Percentiles rank a stretch among this genome's conserved stretches.
These are phyloP conservation scores for Strigamia maritima DNA, from an alignment of 2,888 invertebrate species.

Conservation along the genomic window DNA sequence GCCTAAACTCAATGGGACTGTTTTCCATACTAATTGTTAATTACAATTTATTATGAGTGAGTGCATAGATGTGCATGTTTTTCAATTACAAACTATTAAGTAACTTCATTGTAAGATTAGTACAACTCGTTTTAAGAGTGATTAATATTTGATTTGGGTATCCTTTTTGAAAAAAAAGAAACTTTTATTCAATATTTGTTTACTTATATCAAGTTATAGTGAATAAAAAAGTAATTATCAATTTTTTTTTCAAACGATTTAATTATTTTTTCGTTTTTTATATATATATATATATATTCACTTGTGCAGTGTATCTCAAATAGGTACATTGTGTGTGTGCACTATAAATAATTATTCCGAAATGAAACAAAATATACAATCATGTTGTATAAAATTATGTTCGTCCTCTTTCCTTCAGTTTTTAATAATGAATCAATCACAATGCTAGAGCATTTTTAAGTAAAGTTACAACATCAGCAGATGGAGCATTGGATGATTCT, in stretches of 20 bases:
- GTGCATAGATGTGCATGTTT: not conserved
- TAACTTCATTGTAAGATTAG: constrained; percentile 4
- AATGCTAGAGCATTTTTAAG: constrained; percentile 75
- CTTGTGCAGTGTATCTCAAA: not conserved
- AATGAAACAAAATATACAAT: not conserved
- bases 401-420: not conserved
- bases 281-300: not conserved
- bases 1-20: not conserved
- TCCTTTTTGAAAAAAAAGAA: not conserved
- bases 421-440: not conserved
- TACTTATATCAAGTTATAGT: not conserved
- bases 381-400: not conserved
- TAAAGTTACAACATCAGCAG: constrained; percentile 69
- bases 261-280: not conserved
- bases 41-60: not conserved
- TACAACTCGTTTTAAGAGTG: not conserved
- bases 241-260: not conserved
- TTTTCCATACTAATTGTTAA: not conserved
- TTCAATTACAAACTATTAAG: not conserved
- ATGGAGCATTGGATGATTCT: constrained; percentile 45
- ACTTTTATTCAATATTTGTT: not conserved
- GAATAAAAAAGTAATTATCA: not conserved
- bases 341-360: not conserved
- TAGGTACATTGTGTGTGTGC: not conserved
- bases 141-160: too few species aligned